Base-by-base conservation (phyloP, 2,797 vertebrate species). In the Protosalanx chinensis region DNA sequence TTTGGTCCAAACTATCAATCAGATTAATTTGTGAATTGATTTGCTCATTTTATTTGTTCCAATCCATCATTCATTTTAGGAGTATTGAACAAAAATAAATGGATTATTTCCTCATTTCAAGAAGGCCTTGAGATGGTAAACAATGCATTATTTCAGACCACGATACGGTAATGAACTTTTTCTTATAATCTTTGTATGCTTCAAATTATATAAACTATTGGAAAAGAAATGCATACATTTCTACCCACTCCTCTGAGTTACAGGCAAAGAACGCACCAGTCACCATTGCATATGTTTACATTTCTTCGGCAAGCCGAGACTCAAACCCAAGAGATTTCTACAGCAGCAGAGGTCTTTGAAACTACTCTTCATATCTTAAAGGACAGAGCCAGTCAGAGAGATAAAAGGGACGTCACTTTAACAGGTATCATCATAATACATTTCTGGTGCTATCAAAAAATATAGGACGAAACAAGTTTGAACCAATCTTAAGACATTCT, bases 321-420 rank as follows among this genome's bases (percentile, higher is more conserved):
- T 5, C 89, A 93, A 15, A 93, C 86, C 41, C 74, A 68, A 65
- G 87, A 87, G 56, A 64, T 91, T 73, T 90, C 91, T 77, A 88
- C 71, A 81, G 93, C 94, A 13, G 94, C 95, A 0, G 95, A 96
- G 81, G 74, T 92, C 81, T 95, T 93, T 88, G 94, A 95, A 77
- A 84, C 86, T 64, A 93, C 91, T 12, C 68, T 93, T 59, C 84
- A 76, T 72, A 70, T 88, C 32, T 68, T 94, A 29, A 92, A 85
- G 80, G 79, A 81, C 46, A 88, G 82, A 53, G 76, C 77, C 37
- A 84, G 72, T 64, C 85, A 64, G 75, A 89, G 85, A 83, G 81
- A 77, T 32, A 87, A 89, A 75, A 91, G 87, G 70, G 86, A 87
- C 2, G 60, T 88, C 63, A 75, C 64, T 51, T 72, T 74, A 71